Conservation (phyloP, 2,797 vertebrate genomes). For the Luscinia megarhynchos region DNA sequence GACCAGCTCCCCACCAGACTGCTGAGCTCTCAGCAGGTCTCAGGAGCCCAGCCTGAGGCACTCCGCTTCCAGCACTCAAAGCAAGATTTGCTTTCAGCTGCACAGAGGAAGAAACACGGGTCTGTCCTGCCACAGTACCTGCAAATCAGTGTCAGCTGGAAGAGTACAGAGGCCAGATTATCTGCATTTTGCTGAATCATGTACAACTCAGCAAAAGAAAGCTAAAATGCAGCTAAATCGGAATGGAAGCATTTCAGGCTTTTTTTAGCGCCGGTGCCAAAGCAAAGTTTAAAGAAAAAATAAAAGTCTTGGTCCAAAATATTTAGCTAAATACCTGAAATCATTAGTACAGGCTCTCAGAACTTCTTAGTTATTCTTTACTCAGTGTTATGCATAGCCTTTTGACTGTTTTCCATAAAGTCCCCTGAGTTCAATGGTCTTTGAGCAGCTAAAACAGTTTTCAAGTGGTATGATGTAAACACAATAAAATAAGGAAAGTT, state of each 20-base stretch:
- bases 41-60: constrained; percentile 22
- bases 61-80: constrained; percentile 14
- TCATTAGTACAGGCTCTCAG: background rate
- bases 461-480: background rate
- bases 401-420: background rate
- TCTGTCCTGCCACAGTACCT: background rate
- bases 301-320: background rate
- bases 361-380: background rate
- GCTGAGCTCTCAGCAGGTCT: constrained; percentile 50
- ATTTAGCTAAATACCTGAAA: background rate
- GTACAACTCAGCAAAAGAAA: background rate
- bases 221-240: background rate
- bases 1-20: constrained; percentile 29
- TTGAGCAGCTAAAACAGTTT: background rate
- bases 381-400: background rate
- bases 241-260: background rate
- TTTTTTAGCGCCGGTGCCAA: background rate
- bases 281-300: background rate
- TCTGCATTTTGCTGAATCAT: constrained; percentile 24
- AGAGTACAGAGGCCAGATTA: background rate
- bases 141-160: constrained; percentile 5
- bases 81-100: background rate
- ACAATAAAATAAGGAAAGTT: background rate
- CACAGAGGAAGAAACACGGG: background rate
- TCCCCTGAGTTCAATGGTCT: background rate